phyloP scores from a whole-genome alignment of 2,113 vertebrate species.

The Acrocephalus arundinaceus region DNA sequence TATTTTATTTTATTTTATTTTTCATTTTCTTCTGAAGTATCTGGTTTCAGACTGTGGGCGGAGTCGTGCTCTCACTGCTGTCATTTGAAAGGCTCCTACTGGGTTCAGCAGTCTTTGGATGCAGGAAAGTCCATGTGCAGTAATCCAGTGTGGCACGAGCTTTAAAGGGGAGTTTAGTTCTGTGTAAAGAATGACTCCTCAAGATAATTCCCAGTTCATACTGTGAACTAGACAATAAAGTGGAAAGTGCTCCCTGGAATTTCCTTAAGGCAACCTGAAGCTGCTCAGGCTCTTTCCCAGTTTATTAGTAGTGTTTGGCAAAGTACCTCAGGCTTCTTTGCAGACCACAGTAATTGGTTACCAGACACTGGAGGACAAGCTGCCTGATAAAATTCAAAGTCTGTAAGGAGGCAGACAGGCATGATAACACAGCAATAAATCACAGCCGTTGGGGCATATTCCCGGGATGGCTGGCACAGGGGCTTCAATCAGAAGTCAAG shows the following conservation, averaged over 20 bases:
- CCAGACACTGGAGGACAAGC: slow-evolving; percentile 35
- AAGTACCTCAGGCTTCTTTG: slow-evolving; percentile 58
- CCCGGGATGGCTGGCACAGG: background rate
- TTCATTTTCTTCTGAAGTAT: background rate
- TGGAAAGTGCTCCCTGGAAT: slow-evolving; percentile 33
- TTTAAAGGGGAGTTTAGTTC: slow-evolving; percentile 11
- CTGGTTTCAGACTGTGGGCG: background rate
- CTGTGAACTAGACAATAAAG: slow-evolving; percentile 47
- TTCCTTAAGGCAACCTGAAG: slow-evolving; percentile 52
- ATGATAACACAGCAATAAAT: slow-evolving; percentile 66
- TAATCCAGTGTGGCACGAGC: background rate
- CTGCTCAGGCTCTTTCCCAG: slow-evolving; percentile 18
- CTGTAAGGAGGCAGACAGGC: slow-evolving; percentile 52
- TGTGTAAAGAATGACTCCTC: background rate
- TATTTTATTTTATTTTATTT: background rate
- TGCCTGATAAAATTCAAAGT: slow-evolving; percentile 52
- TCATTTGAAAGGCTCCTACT: background rate
- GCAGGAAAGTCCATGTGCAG: background rate
- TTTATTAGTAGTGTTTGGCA: slow-evolving; percentile 54
- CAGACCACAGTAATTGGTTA: slow-evolving; percentile 56
- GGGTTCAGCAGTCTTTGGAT: background rate
- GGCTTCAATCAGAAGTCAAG: slow-evolving; percentile 47
- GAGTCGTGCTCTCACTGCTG: background rate
- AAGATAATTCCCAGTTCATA: slow-evolving; percentile 31
- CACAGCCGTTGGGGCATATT: slow-evolving; percentile 36